Percentiles rank a stretch among this genome's conserved stretches.
phyloP scores from a whole-genome alignment of 2,888 invertebrate species.

The Parasteatoda lunata region DNA sequence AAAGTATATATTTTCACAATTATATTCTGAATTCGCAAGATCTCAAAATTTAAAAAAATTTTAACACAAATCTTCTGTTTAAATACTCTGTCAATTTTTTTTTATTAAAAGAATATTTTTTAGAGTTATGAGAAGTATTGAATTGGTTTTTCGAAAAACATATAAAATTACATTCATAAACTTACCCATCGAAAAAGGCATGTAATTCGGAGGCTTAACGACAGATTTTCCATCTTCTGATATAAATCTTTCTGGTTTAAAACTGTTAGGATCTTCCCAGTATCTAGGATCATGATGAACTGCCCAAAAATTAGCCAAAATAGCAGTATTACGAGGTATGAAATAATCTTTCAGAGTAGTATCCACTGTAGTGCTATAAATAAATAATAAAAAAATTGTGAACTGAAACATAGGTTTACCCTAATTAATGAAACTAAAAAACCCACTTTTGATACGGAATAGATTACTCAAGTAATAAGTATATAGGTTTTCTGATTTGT shows the following conservation, averaged over 20 bases:
- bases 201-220: slow-evolving; percentile 58
- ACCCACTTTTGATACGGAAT: too few species aligned
- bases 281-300: slow-evolving; percentile 38
- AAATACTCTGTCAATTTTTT: too few species aligned
- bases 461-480: too few species aligned
- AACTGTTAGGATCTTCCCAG: slow-evolving; percentile 53
- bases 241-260: slow-evolving; percentile 58
- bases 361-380: slow-evolving; percentile 15
- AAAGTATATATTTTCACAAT: neutral
- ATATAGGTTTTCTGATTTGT: too few species aligned
- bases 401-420: too few species aligned
- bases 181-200: slow-evolving; percentile 70
- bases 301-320: slow-evolving; percentile 53
- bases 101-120: too few species aligned
- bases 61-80: too few species aligned
- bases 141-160: too few species aligned
- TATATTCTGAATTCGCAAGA: neutral
- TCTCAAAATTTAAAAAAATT: too few species aligned
- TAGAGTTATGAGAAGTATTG: too few species aligned
- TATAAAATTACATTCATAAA: neutral
- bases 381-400: neutral
- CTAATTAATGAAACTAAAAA: too few species aligned
- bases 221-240: slow-evolving; percentile 33
- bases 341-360: slow-evolving; percentile 42
- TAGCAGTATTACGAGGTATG: slow-evolving; percentile 52